A percentile compares a stretch with the other conserved stretches of the same genome.
Conservation (phyloP, 1,140 invertebrate species). For the Aphelinus atriplicis region DNA sequence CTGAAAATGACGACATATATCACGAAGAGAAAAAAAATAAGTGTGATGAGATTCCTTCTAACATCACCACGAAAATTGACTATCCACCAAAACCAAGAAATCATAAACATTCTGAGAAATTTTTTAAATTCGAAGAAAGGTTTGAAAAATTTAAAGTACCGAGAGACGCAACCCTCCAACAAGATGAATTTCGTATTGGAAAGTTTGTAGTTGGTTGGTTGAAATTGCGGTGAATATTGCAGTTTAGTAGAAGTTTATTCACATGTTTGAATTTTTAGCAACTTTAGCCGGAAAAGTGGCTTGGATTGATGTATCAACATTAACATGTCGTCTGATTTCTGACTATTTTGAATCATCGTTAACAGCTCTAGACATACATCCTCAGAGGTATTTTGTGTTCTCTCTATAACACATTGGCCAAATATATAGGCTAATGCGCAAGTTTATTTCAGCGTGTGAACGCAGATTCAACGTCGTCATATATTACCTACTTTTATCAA, state of each 20-base stretch:
- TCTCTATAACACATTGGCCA: no score
- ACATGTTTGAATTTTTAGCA: slow-evolving; percentile 32
- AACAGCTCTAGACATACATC: slow-evolving; percentile 47
- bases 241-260: background rate
- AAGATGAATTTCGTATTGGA: slow-evolving; percentile 23
- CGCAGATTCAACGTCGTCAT: no score
- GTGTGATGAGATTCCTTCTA: slow-evolving; percentile 25
- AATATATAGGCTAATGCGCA: no score
- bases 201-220: slow-evolving; percentile 46
- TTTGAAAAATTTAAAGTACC: slow-evolving; percentile 1
- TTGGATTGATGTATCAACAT: slow-evolving; percentile 42
- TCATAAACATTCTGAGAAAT: background rate
- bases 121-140: background rate
- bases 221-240: background rate
- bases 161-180: slow-evolving; percentile 32
- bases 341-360: slow-evolving; percentile 14
- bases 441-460: no score
- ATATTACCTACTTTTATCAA: background rate
- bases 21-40: no score
- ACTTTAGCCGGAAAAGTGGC: slow-evolving; percentile 42
- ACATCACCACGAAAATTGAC: slow-evolving; percentile 37
- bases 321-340: slow-evolving; percentile 44
- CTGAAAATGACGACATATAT: no score
- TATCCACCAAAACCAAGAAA: background rate
- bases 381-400: slow-evolving; percentile 41